These are phyloP conservation scores for Psilopogon haemacephalus DNA, from an alignment of 2,113 vertebrate species.

Conservation along the genomic window DNA sequence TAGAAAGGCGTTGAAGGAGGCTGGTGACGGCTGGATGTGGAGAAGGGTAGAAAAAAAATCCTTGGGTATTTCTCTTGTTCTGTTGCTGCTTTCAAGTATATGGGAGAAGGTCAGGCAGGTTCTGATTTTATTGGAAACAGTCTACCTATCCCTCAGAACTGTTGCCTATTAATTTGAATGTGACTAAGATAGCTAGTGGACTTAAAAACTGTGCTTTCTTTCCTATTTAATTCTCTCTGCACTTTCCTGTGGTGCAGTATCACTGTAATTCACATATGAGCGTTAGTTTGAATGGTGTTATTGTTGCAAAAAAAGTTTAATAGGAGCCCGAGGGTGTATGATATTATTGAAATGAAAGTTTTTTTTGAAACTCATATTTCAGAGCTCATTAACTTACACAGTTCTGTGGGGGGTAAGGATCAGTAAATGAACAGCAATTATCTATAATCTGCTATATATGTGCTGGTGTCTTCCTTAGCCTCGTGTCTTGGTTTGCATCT, in stretches of 20 bases:
- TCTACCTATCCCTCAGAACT: not conserved
- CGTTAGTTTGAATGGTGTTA: conserved; percentile 58
- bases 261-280: conserved; percentile 53
- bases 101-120: not conserved
- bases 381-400: conserved; percentile 63
- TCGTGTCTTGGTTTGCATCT: not conserved
- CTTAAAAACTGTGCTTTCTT: conserved; percentile 2
- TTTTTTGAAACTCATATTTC: conserved; percentile 67
- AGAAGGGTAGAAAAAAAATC: not conserved
- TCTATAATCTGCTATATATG: conserved; percentile 36
- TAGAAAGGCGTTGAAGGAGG: not conserved
- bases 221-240: conserved; percentile 37
- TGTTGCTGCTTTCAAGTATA: not conserved
- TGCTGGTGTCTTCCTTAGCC: conserved; percentile 6
- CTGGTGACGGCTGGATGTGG: not conserved
- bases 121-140: not conserved
- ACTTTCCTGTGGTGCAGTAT: conserved; percentile 41
- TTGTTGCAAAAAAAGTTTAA: conserved; percentile 68
- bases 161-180: conserved; percentile 11
- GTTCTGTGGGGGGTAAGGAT: conserved; percentile 58
- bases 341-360: conserved; percentile 59
- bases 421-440: conserved; percentile 63
- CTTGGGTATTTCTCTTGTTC: not conserved
- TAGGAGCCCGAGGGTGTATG: conserved; percentile 23
- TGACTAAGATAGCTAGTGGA: not conserved